Percentiles rank a stretch among this genome's conserved stretches.
phyloP scores from a whole-genome alignment of 2,888 invertebrate genomes.

The Leptogaster cylindrica region DNA sequence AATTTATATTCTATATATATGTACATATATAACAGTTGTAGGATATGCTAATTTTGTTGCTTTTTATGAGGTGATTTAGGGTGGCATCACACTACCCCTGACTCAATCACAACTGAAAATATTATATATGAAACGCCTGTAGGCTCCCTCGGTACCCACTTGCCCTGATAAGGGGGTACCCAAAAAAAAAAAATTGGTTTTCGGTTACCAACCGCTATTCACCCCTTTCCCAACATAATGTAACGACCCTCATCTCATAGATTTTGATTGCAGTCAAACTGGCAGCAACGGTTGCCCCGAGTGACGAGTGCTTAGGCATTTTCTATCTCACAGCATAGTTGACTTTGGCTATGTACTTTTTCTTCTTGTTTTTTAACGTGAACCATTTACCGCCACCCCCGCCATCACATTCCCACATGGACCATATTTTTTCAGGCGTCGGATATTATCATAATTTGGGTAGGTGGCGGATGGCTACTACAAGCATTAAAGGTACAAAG shows the following conservation, averaged over 20 bases:
- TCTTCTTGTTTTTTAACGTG: not conserved
- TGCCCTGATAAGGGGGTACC: not conserved
- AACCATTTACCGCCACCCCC: no score
- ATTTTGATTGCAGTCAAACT: slow-evolving; percentile 30
- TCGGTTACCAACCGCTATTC: not conserved
- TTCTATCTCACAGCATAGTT: slow-evolving; percentile 28
- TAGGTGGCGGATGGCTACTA: slow-evolving; percentile 11
- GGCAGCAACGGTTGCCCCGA: not conserved
- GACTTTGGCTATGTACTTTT: slow-evolving; percentile 28
- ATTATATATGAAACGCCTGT: no score
- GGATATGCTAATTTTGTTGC: no score
- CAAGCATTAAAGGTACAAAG: not conserved
- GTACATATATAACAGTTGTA: not conserved
- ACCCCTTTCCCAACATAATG: not conserved
- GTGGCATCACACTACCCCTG: slow-evolving; percentile 26
- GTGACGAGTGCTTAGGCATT: slow-evolving; percentile 10
- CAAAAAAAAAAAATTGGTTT: not conserved
- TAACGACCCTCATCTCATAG: not conserved
- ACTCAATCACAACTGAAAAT: slow-evolving; percentile 44
- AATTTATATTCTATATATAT: slow-evolving; percentile 21
- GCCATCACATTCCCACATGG: not conserved
- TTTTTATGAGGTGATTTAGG: slow-evolving; percentile 13
- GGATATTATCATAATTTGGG: slow-evolving; percentile 18
- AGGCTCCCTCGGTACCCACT: no score
- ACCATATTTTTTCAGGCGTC: slow-evolving; percentile 17